These are phyloP conservation scores for Eleginops maclovinus DNA, from an alignment of 2,113 vertebrate genomes.

Conservation along the genomic window DNA sequence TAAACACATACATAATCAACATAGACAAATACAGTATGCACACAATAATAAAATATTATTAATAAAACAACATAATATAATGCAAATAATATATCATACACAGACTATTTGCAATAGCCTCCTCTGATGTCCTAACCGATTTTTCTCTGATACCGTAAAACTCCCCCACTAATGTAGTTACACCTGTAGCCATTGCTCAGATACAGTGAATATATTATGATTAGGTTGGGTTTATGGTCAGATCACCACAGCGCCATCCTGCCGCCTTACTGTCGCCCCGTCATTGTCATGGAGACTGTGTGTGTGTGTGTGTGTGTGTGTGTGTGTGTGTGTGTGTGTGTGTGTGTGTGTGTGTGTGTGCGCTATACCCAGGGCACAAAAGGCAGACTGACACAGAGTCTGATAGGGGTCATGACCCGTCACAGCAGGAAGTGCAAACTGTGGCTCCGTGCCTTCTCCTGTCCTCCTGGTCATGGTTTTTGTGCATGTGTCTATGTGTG, in stretches of 20 bases:
- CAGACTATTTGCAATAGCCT: not conserved
- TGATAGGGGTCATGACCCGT: constrained; percentile 97
- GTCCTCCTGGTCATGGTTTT: constrained; percentile 86
- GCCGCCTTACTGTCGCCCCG: constrained; percentile 95
- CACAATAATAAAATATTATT: no score
- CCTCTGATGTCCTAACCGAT: not conserved
- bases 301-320: constrained; percentile 88
- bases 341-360: constrained; percentile 36
- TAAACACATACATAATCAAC: no score
- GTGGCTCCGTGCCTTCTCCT: constrained; percentile 85
- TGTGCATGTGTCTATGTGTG: constrained; percentile 4
- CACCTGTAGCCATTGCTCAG: constrained; percentile 17
- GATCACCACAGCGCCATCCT: constrained; percentile 86
- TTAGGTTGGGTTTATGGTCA: constrained; percentile 46
- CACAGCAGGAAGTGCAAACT: constrained; percentile 79
- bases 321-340: constrained; percentile 59
- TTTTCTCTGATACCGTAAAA: not conserved
- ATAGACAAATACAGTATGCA: no score
- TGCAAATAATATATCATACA: not conserved
- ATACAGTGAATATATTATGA: constrained; percentile 53
- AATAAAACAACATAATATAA: not conserved
- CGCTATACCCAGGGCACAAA: constrained; percentile 87
- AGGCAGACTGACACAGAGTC: constrained; percentile 98
- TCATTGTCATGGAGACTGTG: constrained; percentile 96
- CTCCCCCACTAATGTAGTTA: not conserved